Conservation (phyloP, 1,140 invertebrate genomes). For the Riptortus pedestris region DNA sequence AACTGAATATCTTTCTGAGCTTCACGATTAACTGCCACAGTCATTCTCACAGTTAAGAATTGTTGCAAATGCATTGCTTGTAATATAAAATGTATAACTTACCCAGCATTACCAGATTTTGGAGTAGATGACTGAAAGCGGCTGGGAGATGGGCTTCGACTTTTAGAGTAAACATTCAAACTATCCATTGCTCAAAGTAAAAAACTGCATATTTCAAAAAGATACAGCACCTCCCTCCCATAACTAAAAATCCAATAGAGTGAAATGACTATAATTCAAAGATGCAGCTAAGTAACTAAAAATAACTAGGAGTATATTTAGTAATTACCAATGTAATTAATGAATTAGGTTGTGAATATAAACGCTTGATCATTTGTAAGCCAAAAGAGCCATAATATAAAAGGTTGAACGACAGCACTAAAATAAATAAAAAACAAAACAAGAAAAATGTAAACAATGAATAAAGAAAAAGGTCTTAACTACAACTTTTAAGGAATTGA, state of each 20-base stretch:
- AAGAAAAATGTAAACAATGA: slow-evolving; percentile 11
- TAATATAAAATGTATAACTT: too few relatives aligned
- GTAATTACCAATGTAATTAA: not conserved
- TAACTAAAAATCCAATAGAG: not conserved
- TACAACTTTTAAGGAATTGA: not conserved
- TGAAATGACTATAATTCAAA: not conserved
- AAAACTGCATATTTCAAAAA: not conserved
- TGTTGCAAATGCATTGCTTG: too few relatives aligned
- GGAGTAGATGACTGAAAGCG: slow-evolving; percentile 14
- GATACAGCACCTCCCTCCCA: not conserved
- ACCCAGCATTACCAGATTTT: slow-evolving; percentile 18
- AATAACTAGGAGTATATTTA: not conserved
- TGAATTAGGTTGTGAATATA: not conserved
- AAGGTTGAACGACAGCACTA: not conserved
- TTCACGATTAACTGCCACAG: too few relatives aligned
- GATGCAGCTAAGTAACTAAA: not conserved
- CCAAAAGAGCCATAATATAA: not conserved
- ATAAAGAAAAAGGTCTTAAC: not conserved
- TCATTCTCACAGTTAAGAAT: too few relatives aligned
- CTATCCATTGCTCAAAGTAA: slow-evolving; percentile 20
- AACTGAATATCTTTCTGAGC: too few relatives aligned
- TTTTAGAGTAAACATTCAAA: slow-evolving; percentile 23
- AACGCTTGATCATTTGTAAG: not conserved
- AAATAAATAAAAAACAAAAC: slow-evolving; percentile 7
- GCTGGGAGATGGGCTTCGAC: slow-evolving; percentile 24